These are phyloP conservation scores for Drosophila suzukii DNA, from an alignment of 1,140 invertebrate species.

Conservation along the genomic window DNA sequence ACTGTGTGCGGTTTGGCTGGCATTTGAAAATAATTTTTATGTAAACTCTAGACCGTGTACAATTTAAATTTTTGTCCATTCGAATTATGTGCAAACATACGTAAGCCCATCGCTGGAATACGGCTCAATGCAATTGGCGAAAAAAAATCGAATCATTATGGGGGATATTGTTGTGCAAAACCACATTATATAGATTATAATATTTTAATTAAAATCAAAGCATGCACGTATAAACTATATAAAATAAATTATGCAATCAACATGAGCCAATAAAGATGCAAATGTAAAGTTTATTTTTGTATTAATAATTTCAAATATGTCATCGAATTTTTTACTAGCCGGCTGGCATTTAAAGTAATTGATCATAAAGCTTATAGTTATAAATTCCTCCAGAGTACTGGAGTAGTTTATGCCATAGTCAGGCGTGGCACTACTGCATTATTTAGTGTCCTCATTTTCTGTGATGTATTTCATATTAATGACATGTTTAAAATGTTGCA, in stretches of 20 bases:
- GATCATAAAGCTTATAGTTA: not conserved
- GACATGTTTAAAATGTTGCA: slow-evolving; percentile 71
- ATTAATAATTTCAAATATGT: slow-evolving; percentile 38
- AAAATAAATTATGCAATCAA: slow-evolving; percentile 46
- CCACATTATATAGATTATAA: slow-evolving; percentile 67
- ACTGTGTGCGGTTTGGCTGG: slow-evolving; percentile 65
- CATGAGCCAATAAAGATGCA: slow-evolving; percentile 55
- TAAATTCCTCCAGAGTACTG: slow-evolving; percentile 2
- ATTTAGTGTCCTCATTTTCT: slow-evolving; percentile 49
- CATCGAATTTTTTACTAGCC: not conserved
- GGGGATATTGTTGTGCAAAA: slow-evolving; percentile 55
- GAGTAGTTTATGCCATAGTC: slow-evolving; percentile 31
- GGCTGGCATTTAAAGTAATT: slow-evolving; percentile 11
- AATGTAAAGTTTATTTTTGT: slow-evolving; percentile 41
- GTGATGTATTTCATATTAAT: slow-evolving; percentile 70
- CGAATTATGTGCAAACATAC: slow-evolving; percentile 69
- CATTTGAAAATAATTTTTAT: slow-evolving; percentile 65
- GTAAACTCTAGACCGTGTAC: slow-evolving; percentile 48
- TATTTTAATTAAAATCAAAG: slow-evolving; percentile 62
- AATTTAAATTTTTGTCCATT: slow-evolving; percentile 61
- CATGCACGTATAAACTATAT: slow-evolving; percentile 22
- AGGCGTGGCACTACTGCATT: slow-evolving; percentile 50
- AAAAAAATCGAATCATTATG: slow-evolving; percentile 28
- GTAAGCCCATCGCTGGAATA: slow-evolving; percentile 21
- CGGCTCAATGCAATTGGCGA: slow-evolving; percentile 8